phyloP scores from a whole-genome alignment of 2,113 vertebrate species.

The Petromus typicus region DNA sequence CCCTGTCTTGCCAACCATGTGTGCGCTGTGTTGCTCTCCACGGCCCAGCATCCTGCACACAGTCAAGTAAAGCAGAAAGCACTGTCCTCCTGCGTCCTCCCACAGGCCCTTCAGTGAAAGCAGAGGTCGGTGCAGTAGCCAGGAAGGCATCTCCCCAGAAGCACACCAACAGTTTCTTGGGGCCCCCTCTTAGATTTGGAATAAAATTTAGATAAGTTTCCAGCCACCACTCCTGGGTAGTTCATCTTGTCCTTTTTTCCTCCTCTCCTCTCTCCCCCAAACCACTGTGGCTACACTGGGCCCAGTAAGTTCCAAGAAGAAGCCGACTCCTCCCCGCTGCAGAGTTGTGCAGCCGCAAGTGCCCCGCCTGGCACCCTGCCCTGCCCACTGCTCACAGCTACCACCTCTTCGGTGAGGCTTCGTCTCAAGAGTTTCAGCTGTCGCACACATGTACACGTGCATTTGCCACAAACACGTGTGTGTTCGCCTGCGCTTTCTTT shows the following conservation, averaged over 20 bases:
- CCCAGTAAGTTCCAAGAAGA: neutral
- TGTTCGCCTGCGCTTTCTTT: neutral
- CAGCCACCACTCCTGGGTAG: neutral
- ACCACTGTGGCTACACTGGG: neutral
- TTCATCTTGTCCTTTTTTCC: neutral
- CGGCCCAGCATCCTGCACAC: neutral
- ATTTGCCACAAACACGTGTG: too few species aligned
- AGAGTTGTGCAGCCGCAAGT: neutral
- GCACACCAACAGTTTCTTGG: neutral
- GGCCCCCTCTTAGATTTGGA: neutral
- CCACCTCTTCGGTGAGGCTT: neutral
- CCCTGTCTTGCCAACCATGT: neutral
- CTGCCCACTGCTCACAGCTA: neutral
- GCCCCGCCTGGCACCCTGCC: neutral
- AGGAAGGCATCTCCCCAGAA: neutral
- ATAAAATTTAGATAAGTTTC: neutral
- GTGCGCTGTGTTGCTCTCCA: neutral
- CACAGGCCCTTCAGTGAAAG: neutral
- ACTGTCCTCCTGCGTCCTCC: neutral
- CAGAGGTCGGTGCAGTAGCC: neutral
- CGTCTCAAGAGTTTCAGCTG: neutral
- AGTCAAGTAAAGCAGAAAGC: neutral
- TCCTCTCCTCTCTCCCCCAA: neutral
- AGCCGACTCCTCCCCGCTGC: neutral
- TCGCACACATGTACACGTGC: neutral